Evolutionary conservation across 2,113 vertebrate genomes (phyloP).

Genomic region (Platanista minor): DNA sequence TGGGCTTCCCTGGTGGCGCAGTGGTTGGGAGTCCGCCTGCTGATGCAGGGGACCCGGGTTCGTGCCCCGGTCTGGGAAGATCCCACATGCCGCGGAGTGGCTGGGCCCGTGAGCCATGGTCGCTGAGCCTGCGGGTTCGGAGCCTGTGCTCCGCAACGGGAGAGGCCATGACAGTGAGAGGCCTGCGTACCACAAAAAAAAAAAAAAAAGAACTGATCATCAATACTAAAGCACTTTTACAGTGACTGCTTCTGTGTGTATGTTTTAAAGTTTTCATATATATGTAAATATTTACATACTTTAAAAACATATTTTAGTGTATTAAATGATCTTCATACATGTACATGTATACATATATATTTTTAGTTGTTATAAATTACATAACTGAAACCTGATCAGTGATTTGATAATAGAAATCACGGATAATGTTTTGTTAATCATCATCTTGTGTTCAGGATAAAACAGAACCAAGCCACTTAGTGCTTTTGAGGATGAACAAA

Average conservation of each 20-base stretch:
- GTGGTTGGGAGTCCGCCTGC: no score
- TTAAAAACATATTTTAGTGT: background rate
- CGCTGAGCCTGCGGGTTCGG: no score
- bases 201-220: background rate
- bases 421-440: background rate
- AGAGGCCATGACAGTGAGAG: no score
- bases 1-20: no score
- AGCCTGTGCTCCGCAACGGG: no score
- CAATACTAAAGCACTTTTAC: background rate
- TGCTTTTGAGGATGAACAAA: conserved; percentile 26
- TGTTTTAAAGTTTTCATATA: background rate
- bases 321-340: background rate
- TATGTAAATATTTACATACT: background rate
- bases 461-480: background rate
- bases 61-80: no score
- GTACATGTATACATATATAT: background rate
- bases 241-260: background rate
- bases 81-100: no score
- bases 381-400: background rate
- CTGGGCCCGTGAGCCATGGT: no score
- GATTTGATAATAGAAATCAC: conserved; percentile 1
- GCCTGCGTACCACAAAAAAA: no score
- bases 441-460: background rate
- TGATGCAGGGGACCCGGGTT: no score
- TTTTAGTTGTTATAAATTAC: background rate